These are phyloP conservation scores for Ceraclea dissimilis DNA, from an alignment of 2,888 invertebrate genomes.

Conservation along the genomic window DNA sequence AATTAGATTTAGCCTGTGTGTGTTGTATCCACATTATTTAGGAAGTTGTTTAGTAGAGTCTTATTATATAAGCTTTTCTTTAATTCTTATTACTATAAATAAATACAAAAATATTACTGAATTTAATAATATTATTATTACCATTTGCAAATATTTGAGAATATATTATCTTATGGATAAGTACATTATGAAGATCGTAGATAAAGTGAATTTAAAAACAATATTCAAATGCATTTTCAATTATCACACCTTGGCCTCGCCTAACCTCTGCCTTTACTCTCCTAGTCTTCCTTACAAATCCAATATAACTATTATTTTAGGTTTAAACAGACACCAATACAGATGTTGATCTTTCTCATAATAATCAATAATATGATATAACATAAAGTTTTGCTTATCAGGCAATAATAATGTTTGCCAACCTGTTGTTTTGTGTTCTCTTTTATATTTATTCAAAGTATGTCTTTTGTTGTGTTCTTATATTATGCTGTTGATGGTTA, in stretches of 20 bases:
- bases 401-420: too few species aligned
- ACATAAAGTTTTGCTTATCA: slow-evolving; percentile 20
- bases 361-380: not conserved
- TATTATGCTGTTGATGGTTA: too few species aligned
- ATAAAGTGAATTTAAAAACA: slow-evolving; percentile 42
- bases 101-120: slow-evolving; percentile 33
- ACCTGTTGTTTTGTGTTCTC: too few species aligned
- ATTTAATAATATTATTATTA: slow-evolving; percentile 50
- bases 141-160: slow-evolving; percentile 52
- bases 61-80: slow-evolving; percentile 48
- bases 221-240: slow-evolving; percentile 42
- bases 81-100: slow-evolving; percentile 46
- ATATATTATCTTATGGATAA: slow-evolving; percentile 48
- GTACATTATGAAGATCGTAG: slow-evolving; percentile 52
- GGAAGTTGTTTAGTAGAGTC: slow-evolving; percentile 51
- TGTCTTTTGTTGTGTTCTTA: too few species aligned
- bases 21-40: slow-evolving; percentile 44
- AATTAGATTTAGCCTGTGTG: slow-evolving; percentile 43
- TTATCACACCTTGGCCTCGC: slow-evolving; percentile 19
- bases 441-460: too few species aligned
- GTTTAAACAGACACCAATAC: too few species aligned
- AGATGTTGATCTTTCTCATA: too few species aligned
- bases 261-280: slow-evolving; percentile 15
- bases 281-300: not conserved
- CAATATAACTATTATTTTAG: not conserved